Evolutionary conservation across 2,888 invertebrate genomes (phyloP), one percentile per base, ranked within the genome.

Genomic region (Drosophila austrosaltans): DNA sequence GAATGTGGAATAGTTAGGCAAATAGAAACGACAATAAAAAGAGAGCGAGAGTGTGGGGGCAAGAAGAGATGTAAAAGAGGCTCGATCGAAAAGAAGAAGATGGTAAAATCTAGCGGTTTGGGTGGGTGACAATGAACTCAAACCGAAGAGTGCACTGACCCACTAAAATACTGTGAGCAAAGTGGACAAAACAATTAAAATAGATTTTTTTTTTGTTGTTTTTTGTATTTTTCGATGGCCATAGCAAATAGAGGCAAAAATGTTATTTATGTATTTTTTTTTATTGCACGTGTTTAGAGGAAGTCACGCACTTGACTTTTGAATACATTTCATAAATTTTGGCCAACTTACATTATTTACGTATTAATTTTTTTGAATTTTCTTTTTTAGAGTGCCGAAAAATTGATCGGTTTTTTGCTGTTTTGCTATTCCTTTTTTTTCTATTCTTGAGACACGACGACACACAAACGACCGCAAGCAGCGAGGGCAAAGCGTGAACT

Each of bases 401-500:
- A 42, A 54, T 8, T 56, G 39, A 48, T 25, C 10, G 25, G 16
- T 36, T 42, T 48, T 58, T 62, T 22, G 30, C 66, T 53, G 42
- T 39, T 60, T 30, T 28, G 42, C 68, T 48, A 25, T 56, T 40
- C 53, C 44, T 66, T 53, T 44, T 16, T 16, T 16, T 16, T 16
- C 16, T 16, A 16, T 16, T 42, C 48, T 56, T 53, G 79, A 63
- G 60, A 60, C 69, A 67, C 83, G 72, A 70, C 53, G 66, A 58
- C 32, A 72, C 58, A 69, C 66, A 75, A 57, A 79, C 87, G 84
- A 89, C 85, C 85, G 87, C 75, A 78, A 76, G 84, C 76, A 76
- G 77, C 84, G 82, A 84, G 68, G 89, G 76, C 82, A 75, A 75
- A 87, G 74, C 85, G 87, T 61, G 72, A 79, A 84, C 82, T 84